phyloP scores from a whole-genome alignment of 2,888 invertebrate genomes.

The Thalpophila matura region DNA sequence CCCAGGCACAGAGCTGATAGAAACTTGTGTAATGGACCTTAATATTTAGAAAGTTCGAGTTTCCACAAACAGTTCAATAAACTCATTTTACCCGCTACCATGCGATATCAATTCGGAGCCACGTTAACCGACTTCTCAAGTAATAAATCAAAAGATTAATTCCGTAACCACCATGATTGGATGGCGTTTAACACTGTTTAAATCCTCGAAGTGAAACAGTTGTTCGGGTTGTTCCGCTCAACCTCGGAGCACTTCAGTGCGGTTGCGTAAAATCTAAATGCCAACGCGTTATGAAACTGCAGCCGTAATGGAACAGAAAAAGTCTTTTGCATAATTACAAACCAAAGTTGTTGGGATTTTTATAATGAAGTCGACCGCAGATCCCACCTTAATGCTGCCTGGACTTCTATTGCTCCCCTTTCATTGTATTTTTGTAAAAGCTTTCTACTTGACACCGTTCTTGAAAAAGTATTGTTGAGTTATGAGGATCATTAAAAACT shows the following conservation, averaged over 20 bases:
- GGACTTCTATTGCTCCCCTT: slow-evolving; percentile 40
- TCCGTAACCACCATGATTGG: slow-evolving; percentile 45
- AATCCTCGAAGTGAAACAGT: slow-evolving; percentile 61
- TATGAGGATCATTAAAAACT: slow-evolving; percentile 43
- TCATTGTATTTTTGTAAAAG: slow-evolving; percentile 43
- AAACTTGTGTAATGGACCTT: slow-evolving; percentile 29
- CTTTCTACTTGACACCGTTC: slow-evolving; percentile 49
- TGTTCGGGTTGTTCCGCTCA: slow-evolving; percentile 51
- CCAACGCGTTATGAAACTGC: slow-evolving; percentile 70
- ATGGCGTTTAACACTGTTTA: slow-evolving; percentile 61
- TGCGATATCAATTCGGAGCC: slow-evolving; percentile 33
- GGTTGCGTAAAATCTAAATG: slow-evolving; percentile 75
- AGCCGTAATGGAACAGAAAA: slow-evolving; percentile 53
- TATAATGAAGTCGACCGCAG: slow-evolving; percentile 52
- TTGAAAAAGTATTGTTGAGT: slow-evolving; percentile 36
- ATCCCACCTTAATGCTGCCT: slow-evolving; percentile 23
- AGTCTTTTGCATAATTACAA: slow-evolving; percentile 57
- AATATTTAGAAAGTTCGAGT: slow-evolving; percentile 46
- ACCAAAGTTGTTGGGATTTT: slow-evolving; percentile 43
- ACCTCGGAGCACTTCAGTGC: slow-evolving; percentile 51
- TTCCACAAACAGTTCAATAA: slow-evolving; percentile 43
- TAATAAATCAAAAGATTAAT: slow-evolving; percentile 60
- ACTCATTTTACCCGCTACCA: slow-evolving; percentile 36
- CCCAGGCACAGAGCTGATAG: slow-evolving; percentile 16
- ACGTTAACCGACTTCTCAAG: slow-evolving; percentile 42